phyloP scores from a whole-genome alignment of 2,113 vertebrate genomes.

The Salvelinus namaycush region DNA sequence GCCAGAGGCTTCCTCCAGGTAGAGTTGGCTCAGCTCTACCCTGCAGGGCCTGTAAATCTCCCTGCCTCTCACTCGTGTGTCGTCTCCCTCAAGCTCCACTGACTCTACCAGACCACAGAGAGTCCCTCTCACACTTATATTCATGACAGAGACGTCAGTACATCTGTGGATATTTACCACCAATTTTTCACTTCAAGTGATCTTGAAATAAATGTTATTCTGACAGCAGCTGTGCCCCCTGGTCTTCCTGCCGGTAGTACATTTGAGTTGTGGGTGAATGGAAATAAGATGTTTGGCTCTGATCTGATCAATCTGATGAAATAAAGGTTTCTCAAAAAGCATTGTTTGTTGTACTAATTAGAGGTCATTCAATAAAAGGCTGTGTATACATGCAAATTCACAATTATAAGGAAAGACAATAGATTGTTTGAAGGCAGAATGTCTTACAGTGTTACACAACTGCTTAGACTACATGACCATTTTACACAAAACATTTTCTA shows the following conservation, averaged over 20 bases:
- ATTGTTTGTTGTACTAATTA: not conserved
- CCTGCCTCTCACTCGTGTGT: slow-evolving; percentile 17
- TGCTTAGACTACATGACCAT: too few relatives aligned
- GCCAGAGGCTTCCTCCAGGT: slow-evolving; percentile 19
- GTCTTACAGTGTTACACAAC: too few relatives aligned
- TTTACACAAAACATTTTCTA: too few relatives aligned
- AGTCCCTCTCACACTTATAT: slow-evolving; percentile 31
- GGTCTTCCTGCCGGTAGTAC: not conserved
- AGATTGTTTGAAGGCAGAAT: too few relatives aligned
- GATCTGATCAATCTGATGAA: not conserved
- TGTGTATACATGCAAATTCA: too few relatives aligned
- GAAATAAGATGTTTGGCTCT: not conserved
- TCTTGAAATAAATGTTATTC: slow-evolving; percentile 21
- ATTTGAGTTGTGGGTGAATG: not conserved
- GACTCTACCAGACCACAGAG: slow-evolving; percentile 39
- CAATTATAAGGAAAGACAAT: too few relatives aligned
- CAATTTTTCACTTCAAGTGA: slow-evolving; percentile 21
- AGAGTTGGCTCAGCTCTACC: slow-evolving; percentile 23
- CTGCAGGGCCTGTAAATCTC: slow-evolving; percentile 26
- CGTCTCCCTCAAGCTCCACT: slow-evolving; percentile 23
- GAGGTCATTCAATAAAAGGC: too few relatives aligned
- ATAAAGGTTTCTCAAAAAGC: not conserved
- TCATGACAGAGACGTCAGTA: slow-evolving; percentile 46
- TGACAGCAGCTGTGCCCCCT: slow-evolving; percentile 27
- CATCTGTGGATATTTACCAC: slow-evolving; percentile 34